Conservation (phyloP, 2,113 vertebrate genomes). For the Rostratula benghalensis region DNA sequence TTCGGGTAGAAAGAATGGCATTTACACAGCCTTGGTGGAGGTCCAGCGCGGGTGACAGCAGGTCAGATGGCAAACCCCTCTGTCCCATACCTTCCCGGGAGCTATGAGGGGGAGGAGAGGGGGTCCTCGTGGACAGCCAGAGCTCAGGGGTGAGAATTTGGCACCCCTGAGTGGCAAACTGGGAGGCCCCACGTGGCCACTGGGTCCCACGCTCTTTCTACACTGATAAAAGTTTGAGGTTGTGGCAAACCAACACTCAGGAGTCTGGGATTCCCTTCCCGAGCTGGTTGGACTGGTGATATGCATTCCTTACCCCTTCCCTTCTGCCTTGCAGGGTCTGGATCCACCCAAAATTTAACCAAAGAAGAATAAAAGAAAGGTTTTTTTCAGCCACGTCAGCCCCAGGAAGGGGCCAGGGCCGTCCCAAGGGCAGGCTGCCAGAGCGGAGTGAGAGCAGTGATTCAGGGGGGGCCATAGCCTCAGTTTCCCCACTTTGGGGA, state of each 20-base stretch:
- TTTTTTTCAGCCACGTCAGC: not conserved
- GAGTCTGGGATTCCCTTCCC: not conserved
- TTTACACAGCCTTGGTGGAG: not conserved
- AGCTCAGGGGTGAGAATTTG: not conserved
- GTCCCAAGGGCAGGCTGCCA: not conserved
- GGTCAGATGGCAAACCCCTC: not conserved
- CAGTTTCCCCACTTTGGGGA: not conserved
- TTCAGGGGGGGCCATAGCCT: not conserved
- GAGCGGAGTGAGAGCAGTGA: not conserved
- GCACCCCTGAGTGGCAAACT: too few relatives aligned
- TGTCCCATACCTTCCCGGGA: not conserved
- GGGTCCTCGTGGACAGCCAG: not conserved
- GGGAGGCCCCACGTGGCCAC: rapidly evolving
- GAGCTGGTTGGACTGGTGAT: not conserved
- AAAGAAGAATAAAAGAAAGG: not conserved
- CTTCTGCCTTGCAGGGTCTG: not conserved
- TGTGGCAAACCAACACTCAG: rapidly evolving
- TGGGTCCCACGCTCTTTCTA: rapidly evolving
- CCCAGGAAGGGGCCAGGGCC: rapidly evolving
- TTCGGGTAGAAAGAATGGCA: conserved; percentile 3
- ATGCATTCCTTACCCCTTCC: not conserved
- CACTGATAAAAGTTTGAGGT: not conserved
- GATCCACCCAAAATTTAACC: not conserved
- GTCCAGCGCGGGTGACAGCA: not conserved
- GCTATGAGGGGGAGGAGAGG: not conserved